phyloP scores from a whole-genome alignment of 1,140 invertebrate genomes.

The Calliphora vicina region DNA sequence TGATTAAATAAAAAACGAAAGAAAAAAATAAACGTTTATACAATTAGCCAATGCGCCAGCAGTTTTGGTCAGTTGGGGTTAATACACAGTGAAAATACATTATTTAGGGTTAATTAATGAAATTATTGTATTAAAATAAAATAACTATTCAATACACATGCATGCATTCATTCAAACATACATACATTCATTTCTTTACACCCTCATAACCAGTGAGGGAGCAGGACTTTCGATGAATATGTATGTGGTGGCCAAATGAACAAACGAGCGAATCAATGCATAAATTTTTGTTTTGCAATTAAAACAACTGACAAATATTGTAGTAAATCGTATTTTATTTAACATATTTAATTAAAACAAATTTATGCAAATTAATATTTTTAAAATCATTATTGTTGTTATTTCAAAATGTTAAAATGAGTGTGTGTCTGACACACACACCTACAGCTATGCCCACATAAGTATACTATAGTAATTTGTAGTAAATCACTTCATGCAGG shows the following conservation, averaged over 20 bases:
- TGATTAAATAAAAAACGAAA: neutral
- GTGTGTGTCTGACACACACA: neutral
- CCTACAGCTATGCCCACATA: no score
- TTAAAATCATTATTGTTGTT: conserved; percentile 7
- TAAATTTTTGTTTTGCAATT: conserved; percentile 18
- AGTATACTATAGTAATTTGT: no score
- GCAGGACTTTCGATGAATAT: no score
- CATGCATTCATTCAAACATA: neutral
- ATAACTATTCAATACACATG: neutral
- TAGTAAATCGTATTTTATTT: neutral
- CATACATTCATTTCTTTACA: no score
- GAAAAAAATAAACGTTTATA: neutral
- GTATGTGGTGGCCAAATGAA: no score
- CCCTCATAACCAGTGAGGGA: no score
- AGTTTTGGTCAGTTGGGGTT: neutral
- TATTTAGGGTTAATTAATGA: neutral
- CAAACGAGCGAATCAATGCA: no score
- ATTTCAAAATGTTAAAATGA: neutral
- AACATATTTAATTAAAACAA: conserved; percentile 25
- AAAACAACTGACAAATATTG: conserved; percentile 16
- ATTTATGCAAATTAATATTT: conserved; percentile 22
- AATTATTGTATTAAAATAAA: neutral
- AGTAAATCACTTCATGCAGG: no score
- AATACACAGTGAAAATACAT: neutral
- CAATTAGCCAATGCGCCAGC: neutral